Base-by-base conservation (phyloP, 2,113 vertebrate genomes). In the Platysteira castanea region DNA sequence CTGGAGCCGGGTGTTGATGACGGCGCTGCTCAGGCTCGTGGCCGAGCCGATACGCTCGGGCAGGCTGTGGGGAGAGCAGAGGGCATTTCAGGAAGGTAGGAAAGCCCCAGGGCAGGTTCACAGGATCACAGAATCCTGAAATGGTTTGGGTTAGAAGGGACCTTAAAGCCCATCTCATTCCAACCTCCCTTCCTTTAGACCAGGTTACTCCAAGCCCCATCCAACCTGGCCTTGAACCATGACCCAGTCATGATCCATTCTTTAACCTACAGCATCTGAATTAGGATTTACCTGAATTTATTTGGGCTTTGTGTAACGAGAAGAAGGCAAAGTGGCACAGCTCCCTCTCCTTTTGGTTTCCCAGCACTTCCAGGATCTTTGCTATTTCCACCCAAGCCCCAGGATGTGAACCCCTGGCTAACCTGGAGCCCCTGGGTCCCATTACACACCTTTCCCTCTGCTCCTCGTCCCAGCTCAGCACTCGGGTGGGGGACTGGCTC, bases 1-100 rank as follows among this genome's bases (percentile, higher is more conserved):
- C 93, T 98, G 98, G 9, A 99, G 98, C 17, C 99, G 98, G 24
- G 97, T 98, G 10, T 98, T 98, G 92, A 99, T 54, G 57, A 97
- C 2, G 1, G 97, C 24, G 0, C 98, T 99, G 92, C 97, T 98
- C 22, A 98, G 95, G 76, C 99, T 99, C 8, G 98, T 93, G 0
- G 96, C 93, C 0, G 99, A 99, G 5, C 96, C 60, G 0, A 98
- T 69, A 2, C 98, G 98, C 39, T 98, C 97, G 11, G 97, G 98
- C 8, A 30, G 78, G 24, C 99, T 99, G 95, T 1, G 10, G 83
- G 73, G 75, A 49, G 9, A 83, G 3, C 63, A 8, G 16, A 3
- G 0, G 13, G 46, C 13, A 18, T 9, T 57, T 16, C 50, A 21
- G 2, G 10, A 0, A 2, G 23, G 26, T 2, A 14, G 41, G 5